Percentiles rank a stretch among this genome's conserved stretches.
phyloP scores from a whole-genome alignment of 2,113 vertebrate genomes.

The Saiga tatarica region DNA sequence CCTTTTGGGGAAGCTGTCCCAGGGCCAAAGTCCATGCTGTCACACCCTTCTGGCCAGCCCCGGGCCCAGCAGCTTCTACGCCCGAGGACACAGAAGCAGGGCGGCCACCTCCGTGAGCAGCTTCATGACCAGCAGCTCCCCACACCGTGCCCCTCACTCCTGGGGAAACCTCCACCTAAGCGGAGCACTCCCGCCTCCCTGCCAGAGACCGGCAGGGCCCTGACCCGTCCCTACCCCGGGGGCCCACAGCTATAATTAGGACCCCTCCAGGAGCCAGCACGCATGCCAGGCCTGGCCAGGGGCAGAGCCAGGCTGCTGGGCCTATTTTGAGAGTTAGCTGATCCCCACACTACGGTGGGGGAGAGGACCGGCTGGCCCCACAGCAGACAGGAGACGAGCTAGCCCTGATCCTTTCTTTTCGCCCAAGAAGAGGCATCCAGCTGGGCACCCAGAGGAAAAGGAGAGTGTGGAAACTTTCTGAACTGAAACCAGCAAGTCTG shows the following conservation, averaged over 20 bases:
- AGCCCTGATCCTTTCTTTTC: neutral
- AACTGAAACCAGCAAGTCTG: neutral
- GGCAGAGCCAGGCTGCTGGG: neutral
- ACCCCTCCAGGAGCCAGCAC: conserved; percentile 33
- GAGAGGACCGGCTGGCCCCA: conserved; percentile 40
- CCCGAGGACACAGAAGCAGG: conserved; percentile 15
- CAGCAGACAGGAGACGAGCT: neutral
- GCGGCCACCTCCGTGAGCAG: neutral
- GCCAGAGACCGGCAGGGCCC: conserved; percentile 15
- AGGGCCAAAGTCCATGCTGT: conserved; percentile 59
- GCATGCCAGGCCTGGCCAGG: conserved; percentile 8
- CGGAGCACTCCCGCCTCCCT: neutral
- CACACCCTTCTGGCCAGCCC: conserved; percentile 55
- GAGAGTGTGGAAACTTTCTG: neutral
- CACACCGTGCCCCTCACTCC: neutral
- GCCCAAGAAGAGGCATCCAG: neutral
- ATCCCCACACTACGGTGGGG: neutral
- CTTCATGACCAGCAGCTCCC: neutral
- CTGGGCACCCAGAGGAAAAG: neutral
- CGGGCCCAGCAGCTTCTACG: neutral
- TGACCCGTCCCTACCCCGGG: neutral
- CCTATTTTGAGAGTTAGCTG: conserved; percentile 75
- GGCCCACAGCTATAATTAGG: conserved; percentile 71
- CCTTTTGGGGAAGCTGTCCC: conserved; percentile 52
- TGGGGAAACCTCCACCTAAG: neutral